phyloP scores from a whole-genome alignment of 2,113 vertebrate species.

The Typhlomys cinereus region DNA sequence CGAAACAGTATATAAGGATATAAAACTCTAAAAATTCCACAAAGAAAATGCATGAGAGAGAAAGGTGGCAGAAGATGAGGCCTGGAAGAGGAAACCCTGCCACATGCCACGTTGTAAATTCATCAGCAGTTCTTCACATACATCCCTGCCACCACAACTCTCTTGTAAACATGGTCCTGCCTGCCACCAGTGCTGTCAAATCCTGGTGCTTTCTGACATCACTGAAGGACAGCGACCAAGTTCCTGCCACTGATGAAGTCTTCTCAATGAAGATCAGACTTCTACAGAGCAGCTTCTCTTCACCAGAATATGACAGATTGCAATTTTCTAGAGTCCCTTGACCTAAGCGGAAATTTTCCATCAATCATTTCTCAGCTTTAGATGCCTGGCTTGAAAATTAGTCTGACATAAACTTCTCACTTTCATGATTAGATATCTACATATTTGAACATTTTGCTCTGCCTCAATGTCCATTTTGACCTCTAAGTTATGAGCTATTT shows the following conservation, averaged over 20 bases:
- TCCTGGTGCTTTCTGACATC: background rate
- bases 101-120: background rate
- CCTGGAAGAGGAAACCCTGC: background rate
- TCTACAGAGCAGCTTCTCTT: background rate
- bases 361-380: background rate
- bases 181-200: background rate
- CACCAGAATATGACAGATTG: background rate
- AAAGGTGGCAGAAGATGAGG: too few relatives aligned
- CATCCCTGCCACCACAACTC: background rate
- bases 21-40: background rate
- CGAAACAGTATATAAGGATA: background rate
- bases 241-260: background rate
- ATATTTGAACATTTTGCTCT: background rate
- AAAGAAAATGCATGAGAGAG: background rate
- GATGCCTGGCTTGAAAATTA: background rate
- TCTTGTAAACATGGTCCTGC: background rate
- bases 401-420: background rate
- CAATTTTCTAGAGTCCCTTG: background rate
- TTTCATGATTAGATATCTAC: background rate
- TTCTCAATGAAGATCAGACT: constrained; percentile 44
- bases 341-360: background rate
- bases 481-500: constrained; percentile 30
- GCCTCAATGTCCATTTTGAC: background rate
- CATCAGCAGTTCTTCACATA: background rate
- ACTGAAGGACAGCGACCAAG: constrained; percentile 38